Evolutionary conservation across 2,113 vertebrate genomes (phyloP).

Genomic region (Lamprologus tigripictilis): DNA sequence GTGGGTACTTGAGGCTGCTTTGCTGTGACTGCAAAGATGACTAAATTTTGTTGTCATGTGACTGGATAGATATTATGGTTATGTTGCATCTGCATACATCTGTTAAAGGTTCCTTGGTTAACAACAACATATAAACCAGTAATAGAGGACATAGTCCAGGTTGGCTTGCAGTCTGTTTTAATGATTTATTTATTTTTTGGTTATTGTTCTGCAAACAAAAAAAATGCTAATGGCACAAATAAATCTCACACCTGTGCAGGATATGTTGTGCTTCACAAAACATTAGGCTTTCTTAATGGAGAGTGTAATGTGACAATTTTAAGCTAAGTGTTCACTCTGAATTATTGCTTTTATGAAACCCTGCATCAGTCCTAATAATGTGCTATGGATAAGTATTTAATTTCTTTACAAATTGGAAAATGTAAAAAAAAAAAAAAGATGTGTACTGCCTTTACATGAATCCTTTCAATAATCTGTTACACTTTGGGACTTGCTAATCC

Average conservation of each 20-base stretch:
- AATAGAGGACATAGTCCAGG: not conserved
- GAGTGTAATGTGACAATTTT: not conserved
- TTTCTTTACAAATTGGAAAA: not conserved
- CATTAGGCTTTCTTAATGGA: not conserved
- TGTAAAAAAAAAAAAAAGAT: not conserved
- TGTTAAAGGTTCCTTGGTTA: not conserved
- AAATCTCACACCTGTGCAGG: not conserved
- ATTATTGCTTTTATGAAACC: not conserved
- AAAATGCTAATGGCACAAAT: not conserved
- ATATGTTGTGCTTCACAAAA: not conserved
- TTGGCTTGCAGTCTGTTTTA: not conserved
- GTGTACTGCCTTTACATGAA: not conserved
- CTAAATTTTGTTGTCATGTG: not conserved
- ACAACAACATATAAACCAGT: not conserved
- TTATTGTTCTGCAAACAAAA: fast-evolving
- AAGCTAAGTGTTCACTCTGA: not conserved
- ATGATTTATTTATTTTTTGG: not conserved
- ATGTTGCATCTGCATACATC: not conserved
- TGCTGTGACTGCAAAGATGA: not conserved
- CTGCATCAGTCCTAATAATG: not conserved
- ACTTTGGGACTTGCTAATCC: not conserved
- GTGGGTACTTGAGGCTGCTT: not conserved
- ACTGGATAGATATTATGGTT: not conserved
- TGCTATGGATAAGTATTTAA: not conserved
- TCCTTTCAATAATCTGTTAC: not conserved